These are phyloP conservation scores for Brachionus sp. DNA, from an alignment of 1,140 invertebrate genomes.

Conservation along the genomic window DNA sequence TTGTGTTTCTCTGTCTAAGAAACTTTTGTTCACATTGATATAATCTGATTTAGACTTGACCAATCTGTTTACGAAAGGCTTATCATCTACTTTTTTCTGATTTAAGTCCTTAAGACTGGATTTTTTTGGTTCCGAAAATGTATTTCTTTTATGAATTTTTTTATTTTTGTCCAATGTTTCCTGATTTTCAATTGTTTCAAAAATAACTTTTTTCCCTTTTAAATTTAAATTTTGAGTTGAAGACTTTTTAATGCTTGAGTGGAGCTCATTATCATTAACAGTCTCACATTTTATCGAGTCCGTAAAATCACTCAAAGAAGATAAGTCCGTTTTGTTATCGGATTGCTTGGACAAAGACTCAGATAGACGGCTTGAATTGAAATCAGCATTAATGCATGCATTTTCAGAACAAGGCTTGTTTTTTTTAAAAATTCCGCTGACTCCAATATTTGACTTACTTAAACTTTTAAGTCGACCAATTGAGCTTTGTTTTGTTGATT, in stretches of 20 bases:
- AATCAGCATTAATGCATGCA: neutral
- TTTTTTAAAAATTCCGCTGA: neutral
- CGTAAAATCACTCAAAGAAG: neutral
- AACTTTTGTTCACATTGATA: neutral
- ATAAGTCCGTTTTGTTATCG: neutral
- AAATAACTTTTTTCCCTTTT: neutral
- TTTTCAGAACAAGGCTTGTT: neutral
- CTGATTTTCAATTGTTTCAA: neutral
- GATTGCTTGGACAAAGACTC: neutral
- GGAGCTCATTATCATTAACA: neutral
- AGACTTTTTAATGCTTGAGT: neutral
- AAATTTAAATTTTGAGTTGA: constrained; percentile 2
- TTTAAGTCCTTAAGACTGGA: neutral
- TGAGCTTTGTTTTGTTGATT: neutral
- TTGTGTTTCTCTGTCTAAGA: neutral
- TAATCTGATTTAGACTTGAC: constrained; percentile 13
- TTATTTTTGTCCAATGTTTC: neutral
- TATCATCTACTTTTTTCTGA: neutral
- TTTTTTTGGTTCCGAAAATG: neutral
- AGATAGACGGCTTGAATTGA: neutral
- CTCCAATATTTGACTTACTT: neutral
- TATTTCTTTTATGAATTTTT: neutral
- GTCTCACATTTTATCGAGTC: neutral
- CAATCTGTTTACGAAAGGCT: neutral
- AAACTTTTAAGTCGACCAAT: neutral